Conservation (phyloP, 2,113 vertebrate species). For the Irena cyanogastra region DNA sequence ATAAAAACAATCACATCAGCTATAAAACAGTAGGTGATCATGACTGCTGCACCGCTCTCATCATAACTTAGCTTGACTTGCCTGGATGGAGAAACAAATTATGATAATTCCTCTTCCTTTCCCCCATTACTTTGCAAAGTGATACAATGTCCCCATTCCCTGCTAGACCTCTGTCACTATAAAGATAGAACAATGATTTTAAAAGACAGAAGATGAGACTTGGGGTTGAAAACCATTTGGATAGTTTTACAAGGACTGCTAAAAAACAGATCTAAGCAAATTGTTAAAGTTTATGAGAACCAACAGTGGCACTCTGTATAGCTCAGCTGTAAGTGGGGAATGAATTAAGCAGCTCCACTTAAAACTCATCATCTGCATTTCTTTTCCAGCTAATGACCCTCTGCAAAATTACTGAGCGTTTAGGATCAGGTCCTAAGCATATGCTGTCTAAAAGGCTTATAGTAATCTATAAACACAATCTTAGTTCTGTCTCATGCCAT, state of each 20-base stretch:
- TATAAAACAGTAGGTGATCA: conserved; percentile 74
- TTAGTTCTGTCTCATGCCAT: not conserved
- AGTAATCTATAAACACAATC: not conserved
- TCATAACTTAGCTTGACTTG: conserved; percentile 71
- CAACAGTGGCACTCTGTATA: not conserved
- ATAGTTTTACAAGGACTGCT: not conserved
- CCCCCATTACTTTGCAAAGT: conserved; percentile 48
- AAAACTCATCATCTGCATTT: not conserved
- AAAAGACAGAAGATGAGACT: conserved; percentile 43
- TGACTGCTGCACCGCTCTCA: conserved; percentile 46
- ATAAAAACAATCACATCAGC: conserved; percentile 74
- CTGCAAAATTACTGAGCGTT: not conserved
- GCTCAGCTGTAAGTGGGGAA: not conserved
- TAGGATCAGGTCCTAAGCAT: not conserved
- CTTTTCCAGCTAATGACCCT: not conserved
- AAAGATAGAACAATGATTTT: conserved; percentile 62
- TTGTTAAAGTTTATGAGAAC: not conserved
- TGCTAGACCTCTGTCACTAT: conserved; percentile 33
- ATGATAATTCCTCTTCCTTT: conserved; percentile 43
- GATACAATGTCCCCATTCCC: conserved; percentile 24
- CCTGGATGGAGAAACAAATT: conserved; percentile 73
- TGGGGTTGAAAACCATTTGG: conserved; percentile 32
- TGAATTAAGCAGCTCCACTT: not conserved
- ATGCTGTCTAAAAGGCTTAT: not conserved
- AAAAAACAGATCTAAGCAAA: conserved; percentile 29